Evolutionary conservation across 1,140 invertebrate species (phyloP).

Genomic region (Babylonia areolata): DNA sequence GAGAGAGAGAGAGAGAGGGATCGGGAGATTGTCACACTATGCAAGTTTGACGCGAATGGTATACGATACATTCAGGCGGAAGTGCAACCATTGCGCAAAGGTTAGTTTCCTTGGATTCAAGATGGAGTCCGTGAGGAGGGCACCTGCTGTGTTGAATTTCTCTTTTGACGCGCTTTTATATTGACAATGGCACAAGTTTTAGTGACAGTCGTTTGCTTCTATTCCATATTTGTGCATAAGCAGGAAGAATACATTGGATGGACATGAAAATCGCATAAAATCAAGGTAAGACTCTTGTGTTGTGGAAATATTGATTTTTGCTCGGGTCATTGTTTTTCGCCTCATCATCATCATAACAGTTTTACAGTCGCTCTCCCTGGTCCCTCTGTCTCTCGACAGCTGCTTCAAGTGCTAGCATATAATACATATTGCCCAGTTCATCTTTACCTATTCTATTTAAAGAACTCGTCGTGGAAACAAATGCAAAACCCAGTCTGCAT

Average conservation of each 20-base stretch:
- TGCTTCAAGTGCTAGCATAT: no score
- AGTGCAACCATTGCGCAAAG: neutral
- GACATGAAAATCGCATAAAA: neutral
- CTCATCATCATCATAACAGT: neutral
- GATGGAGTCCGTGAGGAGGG: slow-evolving; percentile 31
- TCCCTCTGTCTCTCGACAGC: neutral
- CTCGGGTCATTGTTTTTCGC: neutral
- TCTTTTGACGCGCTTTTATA: neutral
- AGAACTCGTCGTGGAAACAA: no score
- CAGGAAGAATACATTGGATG: neutral
- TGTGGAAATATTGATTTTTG: slow-evolving; percentile 1
- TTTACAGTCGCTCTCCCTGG: neutral
- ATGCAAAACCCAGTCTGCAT: no score
- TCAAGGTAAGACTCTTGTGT: neutral
- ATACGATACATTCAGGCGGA: neutral
- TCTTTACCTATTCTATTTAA: no score
- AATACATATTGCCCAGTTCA: no score
- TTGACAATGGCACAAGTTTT: neutral
- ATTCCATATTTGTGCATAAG: neutral
- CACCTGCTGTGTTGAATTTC: neutral
- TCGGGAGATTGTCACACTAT: neutral
- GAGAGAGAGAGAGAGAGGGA: slow-evolving; percentile 5
- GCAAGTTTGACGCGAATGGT: neutral
- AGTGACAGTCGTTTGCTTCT: neutral
- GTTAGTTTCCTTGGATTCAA: slow-evolving; percentile 49